These are phyloP conservation scores for Cynopterus sphinx DNA, from an alignment of 2,797 vertebrate species.

Conservation along the genomic window DNA sequence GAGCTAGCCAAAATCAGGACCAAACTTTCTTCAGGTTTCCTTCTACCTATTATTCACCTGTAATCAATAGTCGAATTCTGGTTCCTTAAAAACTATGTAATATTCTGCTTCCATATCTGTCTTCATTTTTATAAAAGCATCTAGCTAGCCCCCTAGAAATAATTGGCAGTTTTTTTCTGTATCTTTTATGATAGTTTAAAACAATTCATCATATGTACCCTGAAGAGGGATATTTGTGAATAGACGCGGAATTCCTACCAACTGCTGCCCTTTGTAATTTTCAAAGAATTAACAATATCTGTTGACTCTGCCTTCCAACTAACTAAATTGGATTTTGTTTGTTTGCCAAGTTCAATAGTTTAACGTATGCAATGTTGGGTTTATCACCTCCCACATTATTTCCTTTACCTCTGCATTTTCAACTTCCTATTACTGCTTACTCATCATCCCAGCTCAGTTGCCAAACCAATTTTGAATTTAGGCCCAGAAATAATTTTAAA, in stretches of 20 bases:
- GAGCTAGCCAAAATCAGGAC: not conserved
- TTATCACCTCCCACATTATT: not conserved
- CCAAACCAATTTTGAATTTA: conserved; percentile 46
- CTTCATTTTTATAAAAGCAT: not conserved
- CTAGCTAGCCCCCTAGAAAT: not conserved
- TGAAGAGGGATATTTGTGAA: not conserved
- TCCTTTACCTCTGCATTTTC: conserved; percentile 34
- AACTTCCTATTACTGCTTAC: conserved; percentile 28
- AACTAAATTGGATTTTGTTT: not conserved
- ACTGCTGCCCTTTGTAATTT: not conserved
- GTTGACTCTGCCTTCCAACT: not conserved
- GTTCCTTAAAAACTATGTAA: not conserved
- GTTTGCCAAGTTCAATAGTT: conserved; percentile 16
- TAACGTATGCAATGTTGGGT: conserved; percentile 1
- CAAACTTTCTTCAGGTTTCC: not conserved
- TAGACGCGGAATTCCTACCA: not conserved
- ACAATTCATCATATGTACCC: not conserved
- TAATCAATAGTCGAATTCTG: not conserved
- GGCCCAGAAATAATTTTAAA: conserved; percentile 39
- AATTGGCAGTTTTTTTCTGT: not conserved
- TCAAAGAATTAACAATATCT: not conserved
- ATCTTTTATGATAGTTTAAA: not conserved
- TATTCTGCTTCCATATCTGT: not conserved
- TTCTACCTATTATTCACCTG: not conserved
- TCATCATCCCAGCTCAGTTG: not conserved